Conservation (phyloP, 2,888 invertebrate species). For the Mechanitis messenoides region DNA sequence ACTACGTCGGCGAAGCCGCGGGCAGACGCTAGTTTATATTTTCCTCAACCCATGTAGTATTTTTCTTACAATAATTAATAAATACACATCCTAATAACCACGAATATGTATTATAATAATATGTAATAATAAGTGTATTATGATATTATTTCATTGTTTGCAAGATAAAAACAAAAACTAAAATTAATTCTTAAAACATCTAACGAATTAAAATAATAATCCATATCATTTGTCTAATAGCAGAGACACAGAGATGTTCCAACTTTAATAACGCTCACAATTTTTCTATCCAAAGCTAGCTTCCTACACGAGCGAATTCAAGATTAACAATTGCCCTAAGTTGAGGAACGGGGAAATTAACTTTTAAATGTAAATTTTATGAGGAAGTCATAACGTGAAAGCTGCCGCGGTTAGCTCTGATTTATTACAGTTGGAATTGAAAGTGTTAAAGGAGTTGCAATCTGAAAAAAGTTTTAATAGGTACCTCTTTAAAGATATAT, state of each 20-base stretch:
- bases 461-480: slow-evolving; percentile 76
- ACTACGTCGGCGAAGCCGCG: too few relatives aligned
- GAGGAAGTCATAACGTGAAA: slow-evolving; percentile 74
- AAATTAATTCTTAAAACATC: too few relatives aligned
- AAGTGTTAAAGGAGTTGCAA: slow-evolving; percentile 74
- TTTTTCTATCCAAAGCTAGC: slow-evolving; percentile 42
- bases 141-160: too few relatives aligned
- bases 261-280: slow-evolving; percentile 50
- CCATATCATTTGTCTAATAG: too few relatives aligned
- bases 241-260: slow-evolving; percentile 23
- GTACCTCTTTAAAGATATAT: slow-evolving; percentile 19
- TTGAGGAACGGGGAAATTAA: slow-evolving; percentile 69
- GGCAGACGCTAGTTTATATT: too few relatives aligned
- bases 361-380: slow-evolving; percentile 76
- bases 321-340: slow-evolving; percentile 71
- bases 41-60: too few relatives aligned
- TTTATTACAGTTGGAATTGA: slow-evolving; percentile 73
- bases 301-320: slow-evolving; percentile 52
- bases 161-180: too few relatives aligned
- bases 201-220: too few relatives aligned
- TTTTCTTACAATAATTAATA: too few relatives aligned
- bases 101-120: too few relatives aligned
- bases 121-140: too few relatives aligned
- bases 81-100: too few relatives aligned
- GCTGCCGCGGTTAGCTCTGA: slow-evolving; percentile 73